These are phyloP conservation scores for Yponomeuta evonymella DNA, from an alignment of 2,888 invertebrate species.

Conservation along the genomic window DNA sequence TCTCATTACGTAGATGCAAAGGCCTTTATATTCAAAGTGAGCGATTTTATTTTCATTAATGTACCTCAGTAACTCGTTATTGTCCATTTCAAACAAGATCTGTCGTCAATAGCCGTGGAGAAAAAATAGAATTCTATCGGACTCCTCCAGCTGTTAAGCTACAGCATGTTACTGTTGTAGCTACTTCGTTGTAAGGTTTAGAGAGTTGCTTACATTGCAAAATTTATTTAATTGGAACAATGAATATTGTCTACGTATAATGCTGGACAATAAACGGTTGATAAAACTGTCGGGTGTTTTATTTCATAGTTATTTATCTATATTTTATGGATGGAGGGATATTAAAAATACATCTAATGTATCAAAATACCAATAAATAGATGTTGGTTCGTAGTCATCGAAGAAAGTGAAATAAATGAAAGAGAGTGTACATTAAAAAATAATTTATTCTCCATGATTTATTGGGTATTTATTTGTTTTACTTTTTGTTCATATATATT, in stretches of 20 bases:
- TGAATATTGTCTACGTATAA: neutral
- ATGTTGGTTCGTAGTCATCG: neutral
- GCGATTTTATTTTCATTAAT: no score
- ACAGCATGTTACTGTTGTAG: neutral
- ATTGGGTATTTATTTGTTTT: conserved; percentile 43
- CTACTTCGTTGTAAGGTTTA: neutral
- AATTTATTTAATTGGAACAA: neutral
- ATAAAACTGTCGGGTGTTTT: neutral
- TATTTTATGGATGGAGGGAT: neutral
- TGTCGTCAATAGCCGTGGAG: no score
- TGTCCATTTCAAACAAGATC: no score
- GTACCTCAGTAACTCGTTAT: no score
- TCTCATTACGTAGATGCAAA: no score
- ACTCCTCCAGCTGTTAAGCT: neutral
- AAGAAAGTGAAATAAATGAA: conserved; percentile 33
- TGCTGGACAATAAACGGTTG: conserved; percentile 3
- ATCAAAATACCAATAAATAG: neutral
- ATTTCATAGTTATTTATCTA: neutral
- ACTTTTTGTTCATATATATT: conserved; percentile 58
- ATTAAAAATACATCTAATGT: neutral
- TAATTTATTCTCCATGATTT: conserved; percentile 71
- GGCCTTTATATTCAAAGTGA: no score
- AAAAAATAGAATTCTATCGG: no score
- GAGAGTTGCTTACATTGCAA: neutral
- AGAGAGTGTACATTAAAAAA: conserved; percentile 61